Base-by-base conservation (phyloP, 1,140 invertebrate genomes). In the Gonioctena quinquepunctata region DNA sequence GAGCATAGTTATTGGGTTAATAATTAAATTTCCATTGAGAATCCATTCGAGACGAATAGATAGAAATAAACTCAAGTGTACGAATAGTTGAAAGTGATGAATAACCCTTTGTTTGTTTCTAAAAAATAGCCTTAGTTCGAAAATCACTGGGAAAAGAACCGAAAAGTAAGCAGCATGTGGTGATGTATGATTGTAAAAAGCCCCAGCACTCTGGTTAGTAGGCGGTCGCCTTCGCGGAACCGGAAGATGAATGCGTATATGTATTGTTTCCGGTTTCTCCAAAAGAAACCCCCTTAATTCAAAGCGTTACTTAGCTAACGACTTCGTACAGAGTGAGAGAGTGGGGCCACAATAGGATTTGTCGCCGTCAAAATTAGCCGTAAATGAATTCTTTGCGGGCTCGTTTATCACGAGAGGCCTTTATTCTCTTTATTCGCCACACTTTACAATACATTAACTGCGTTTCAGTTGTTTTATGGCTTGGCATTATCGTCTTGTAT, bases 171-270 rank as follows among this genome's bases (percentile, higher is more conserved):
- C 62, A 57, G 63, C 66, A 63, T 63, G 57, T 63, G 25, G 69
- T 76, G 75, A 76, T 76, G 68, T 76, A 76, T 76, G 69, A 73
- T 42, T 66, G 71, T 67, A 76, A 74, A 75, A 76, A 76, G 33
- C 50, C 25, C 33, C 71, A 48, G 27, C 50, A 66, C 61, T 68
- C 69, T 49, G 25, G 64, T 54, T 33, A 67, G 54, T 63, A 28
- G 59, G 49, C 49, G 49, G 59, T 52, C 27, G 66, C 56, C 66
- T 42, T 61, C 23, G 7, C 54, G 25, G 50, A 63, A 61, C 79
- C 78, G 76, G 78, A 82, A 82, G 81, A 81, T 80, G 76, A 78
- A 82, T 82, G 79, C 81, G 81, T 79, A 80, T 80, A 79, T 80
- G 81, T 79, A 79, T 82, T 82, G 81, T 81, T 82, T 82, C 81